Conservation (phyloP, 2,113 vertebrate genomes). For the Prunella fulvescens region DNA sequence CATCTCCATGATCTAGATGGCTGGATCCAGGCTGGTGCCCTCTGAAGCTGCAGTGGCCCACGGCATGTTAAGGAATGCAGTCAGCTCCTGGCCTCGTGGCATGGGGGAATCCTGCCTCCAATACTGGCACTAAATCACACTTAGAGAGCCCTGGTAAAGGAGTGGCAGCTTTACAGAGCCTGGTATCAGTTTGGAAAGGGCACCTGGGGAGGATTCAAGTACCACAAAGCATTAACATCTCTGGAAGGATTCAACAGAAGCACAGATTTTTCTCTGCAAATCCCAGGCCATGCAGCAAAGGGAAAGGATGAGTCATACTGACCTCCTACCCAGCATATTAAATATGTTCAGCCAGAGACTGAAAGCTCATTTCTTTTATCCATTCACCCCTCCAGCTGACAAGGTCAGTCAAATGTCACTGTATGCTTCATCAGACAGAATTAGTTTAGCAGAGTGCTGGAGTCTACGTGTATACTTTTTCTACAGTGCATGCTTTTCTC, state of each 20-base stretch:
- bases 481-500: neutral
- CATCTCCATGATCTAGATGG: neutral
- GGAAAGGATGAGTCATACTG: constrained; percentile 45
- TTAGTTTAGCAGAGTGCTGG: neutral
- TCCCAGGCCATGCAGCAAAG: neutral
- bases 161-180: neutral
- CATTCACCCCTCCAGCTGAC: neutral
- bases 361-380: constrained; percentile 39
- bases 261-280: neutral
- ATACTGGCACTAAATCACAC: neutral
- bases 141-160: neutral
- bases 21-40: neutral
- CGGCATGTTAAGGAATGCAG: fast-evolving
- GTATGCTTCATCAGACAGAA: constrained; percentile 2
- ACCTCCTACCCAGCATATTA: constrained; percentile 27
- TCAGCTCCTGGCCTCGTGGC: neutral
- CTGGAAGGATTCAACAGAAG: neutral
- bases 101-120: neutral
- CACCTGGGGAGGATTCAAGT: neutral
- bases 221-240: neutral
- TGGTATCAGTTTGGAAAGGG: neutral
- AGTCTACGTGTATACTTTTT: neutral
- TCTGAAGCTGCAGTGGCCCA: neutral
- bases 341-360: constrained; percentile 22
- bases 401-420: constrained; percentile 52